These are phyloP conservation scores for Leucophenga varia DNA, from an alignment of 1,140 invertebrate genomes.

Conservation along the genomic window DNA sequence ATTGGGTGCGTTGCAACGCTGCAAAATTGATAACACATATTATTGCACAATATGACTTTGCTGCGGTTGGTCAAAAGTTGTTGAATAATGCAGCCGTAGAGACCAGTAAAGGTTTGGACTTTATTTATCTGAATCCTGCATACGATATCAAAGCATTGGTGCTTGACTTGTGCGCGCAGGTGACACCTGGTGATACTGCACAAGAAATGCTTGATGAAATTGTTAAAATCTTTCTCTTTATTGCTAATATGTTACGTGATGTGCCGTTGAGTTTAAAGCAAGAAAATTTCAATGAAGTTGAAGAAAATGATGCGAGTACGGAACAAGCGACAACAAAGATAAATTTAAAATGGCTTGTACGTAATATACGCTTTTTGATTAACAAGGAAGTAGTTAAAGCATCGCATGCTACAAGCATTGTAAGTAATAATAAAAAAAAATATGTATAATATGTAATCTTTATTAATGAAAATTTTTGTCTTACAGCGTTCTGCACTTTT, in stretches of 20 bases:
- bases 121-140: slow-evolving; percentile 64
- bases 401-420: slow-evolving; percentile 58
- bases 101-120: slow-evolving; percentile 51
- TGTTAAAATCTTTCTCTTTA: slow-evolving; percentile 72
- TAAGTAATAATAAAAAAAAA: slow-evolving; percentile 34
- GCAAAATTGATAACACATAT: slow-evolving; percentile 74
- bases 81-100: slow-evolving; percentile 13
- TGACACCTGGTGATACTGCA: slow-evolving; percentile 63
- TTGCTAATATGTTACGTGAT: slow-evolving; percentile 65
- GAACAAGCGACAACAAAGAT: slow-evolving; percentile 34
- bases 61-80: slow-evolving; percentile 55
- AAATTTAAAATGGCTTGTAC: slow-evolving; percentile 61
- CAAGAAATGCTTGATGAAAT: slow-evolving; percentile 68
- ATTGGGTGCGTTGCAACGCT: slow-evolving; percentile 71
- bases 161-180: slow-evolving; percentile 73
- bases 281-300: slow-evolving; percentile 22
- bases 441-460: neutral
- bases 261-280: slow-evolving; percentile 53
- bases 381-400: slow-evolving; percentile 63
- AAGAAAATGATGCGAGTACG: slow-evolving; percentile 2
- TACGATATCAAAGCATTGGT: slow-evolving; percentile 66
- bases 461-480: slow-evolving; percentile 20
- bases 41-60: slow-evolving; percentile 64
- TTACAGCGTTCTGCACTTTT: slow-evolving; percentile 67
- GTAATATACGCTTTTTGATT: slow-evolving; percentile 62